Base-by-base conservation (phyloP, 2,113 vertebrate species). In the Himantopus leucocephalus region DNA sequence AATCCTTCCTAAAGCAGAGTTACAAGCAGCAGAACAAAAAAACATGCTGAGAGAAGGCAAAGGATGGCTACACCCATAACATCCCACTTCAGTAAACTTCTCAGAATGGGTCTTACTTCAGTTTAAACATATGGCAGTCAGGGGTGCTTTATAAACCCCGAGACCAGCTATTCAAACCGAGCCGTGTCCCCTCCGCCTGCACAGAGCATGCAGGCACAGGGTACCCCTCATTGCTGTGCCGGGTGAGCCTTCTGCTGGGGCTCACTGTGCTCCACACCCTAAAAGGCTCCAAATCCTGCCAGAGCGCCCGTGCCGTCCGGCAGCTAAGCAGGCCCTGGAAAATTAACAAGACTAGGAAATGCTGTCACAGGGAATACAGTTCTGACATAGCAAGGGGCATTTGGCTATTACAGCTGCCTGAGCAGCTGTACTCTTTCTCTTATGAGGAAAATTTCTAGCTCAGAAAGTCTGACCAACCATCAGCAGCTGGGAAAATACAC, bases 191-290 rank as follows among this genome's bases (percentile, higher is more conserved):
- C 43, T 16, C 27, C 1, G 3, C 37, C 23, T 8, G 14, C 37
- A 22, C 50, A 29, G 32, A 39, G 20, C 34, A 5, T 1, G 6
- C 20, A 5, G 24, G 5, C 20, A 9, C 16, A 1, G 11, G 16
- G 19, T 4, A 23, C 11, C 1, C 2, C 64, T 29, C 24, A 37
- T 4, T 8, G n/a, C 50, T 4, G 3, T 5, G 3, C 22, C 0
- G 0, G 11, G 10, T 34, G 22, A 66, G 52, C 45, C 26, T 34
- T 90, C 27, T 24, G 11, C 27, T 43, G 22, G 53, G 70, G 23
- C 32, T 82, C 27, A 21, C 32, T 1, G 6, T 1, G 2, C 53
- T 55, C 66, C 8, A 0, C 29, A 74, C 9, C 24, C n/a, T 32
- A 39, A 43, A 58, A 71, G 11, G 19, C 39, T 43, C 12, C 1